Conservation (phyloP, 1,140 invertebrate genomes). For the Planococcus citri region DNA sequence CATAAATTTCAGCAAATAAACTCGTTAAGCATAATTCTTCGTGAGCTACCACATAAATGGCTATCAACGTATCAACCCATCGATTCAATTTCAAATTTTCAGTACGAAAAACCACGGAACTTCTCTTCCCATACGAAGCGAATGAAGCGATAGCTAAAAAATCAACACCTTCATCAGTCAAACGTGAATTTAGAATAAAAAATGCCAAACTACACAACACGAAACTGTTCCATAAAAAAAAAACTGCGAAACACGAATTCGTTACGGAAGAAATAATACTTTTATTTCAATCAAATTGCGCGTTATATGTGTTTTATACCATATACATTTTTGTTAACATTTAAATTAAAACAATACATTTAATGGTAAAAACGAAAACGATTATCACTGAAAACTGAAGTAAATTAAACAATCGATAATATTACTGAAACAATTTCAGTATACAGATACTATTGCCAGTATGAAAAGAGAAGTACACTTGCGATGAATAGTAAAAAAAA, state of each 20-base stretch:
- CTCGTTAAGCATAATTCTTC: too few species aligned
- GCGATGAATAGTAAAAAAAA: background rate
- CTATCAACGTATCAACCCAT: too few species aligned
- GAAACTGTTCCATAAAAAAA: too few species aligned
- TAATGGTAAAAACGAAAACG: background rate
- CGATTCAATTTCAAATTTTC: too few species aligned
- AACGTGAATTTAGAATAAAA: too few species aligned
- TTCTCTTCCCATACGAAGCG: too few species aligned
- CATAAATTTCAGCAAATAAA: too few species aligned
- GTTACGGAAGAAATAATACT: background rate
- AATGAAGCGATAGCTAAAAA: too few species aligned
- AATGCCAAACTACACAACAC: background rate
- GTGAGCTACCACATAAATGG: too few species aligned
- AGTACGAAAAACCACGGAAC: too few species aligned
- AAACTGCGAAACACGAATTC: too few species aligned
- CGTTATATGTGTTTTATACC: background rate
- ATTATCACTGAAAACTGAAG: background rate
- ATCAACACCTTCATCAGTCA: too few species aligned
- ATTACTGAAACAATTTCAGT: background rate
- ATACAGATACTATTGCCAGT: background rate
- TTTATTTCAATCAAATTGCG: background rate
- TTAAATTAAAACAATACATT: background rate
- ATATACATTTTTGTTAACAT: background rate
- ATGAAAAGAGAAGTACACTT: background rate
- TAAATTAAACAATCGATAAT: background rate